Evolutionary conservation across 1,140 invertebrate species (phyloP), one percentile per base, ranked within the genome.

Genomic region (Gonioctena quinquepunctata): DNA sequence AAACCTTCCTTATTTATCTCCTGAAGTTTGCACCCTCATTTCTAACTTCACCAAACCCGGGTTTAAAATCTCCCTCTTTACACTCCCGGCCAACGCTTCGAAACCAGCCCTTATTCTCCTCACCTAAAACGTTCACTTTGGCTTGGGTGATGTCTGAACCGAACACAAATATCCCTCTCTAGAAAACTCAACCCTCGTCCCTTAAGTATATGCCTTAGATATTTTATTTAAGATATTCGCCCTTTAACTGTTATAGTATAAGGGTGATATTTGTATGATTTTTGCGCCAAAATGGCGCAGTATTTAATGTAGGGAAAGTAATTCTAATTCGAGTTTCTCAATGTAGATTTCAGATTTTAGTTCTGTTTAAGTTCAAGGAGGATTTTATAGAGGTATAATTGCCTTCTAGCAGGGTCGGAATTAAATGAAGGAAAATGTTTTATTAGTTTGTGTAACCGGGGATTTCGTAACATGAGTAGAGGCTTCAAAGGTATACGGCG

Each of bases 261-360:
- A 72, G 73, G 73, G 54, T 56, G 60, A 72, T 69, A 69, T 72
- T 72, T 72, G 65, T 66, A 49, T 69, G 70, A 70, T 75, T 75
- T 75, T 75, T 72, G 74, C 54, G 60, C 42, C 18, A 75, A 76
- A 76, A 76, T 78, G 76, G 76, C 74, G 74, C 69, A 69, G 72
- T 78, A 78, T 78, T 78, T 76, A 78, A 78, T 78, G 76, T 78
- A 76, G 72, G 76, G 76, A 78, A 75, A 78, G 76, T 79, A 79
- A 79, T 79, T 76, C 77, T 72, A 77, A 77, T 79, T 79, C 76
- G 75, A 78, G 75, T 78, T 76, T 78, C 76, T 76, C 74, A 68
- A 68, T 70, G 71, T 67, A 61, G 71, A 73, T 70, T 76, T 72
- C 76, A 77, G 77, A 79, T 79, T 79, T 79, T 72, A 72, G 74